A percentile compares a stretch with the other conserved stretches of the same genome.
Evolutionary conservation across 2,888 invertebrate genomes (phyloP).

Genomic region (Lasius platythorax): DNA sequence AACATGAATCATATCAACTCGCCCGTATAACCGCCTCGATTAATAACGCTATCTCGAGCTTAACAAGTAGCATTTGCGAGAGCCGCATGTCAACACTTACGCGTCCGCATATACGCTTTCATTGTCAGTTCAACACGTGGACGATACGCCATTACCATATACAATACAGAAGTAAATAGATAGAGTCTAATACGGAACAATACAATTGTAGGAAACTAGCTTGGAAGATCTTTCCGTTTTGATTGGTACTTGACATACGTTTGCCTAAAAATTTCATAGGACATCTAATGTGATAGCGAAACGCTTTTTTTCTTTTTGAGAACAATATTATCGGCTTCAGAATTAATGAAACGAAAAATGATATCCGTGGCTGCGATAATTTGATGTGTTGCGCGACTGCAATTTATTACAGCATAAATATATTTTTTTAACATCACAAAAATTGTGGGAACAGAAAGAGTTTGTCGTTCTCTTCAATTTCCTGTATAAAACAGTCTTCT

Average conservation of each 20-base stretch:
- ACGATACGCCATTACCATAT: neutral
- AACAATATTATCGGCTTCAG: too few species aligned
- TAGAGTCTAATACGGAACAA: neutral
- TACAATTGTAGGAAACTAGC: neutral
- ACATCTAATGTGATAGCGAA: too few species aligned
- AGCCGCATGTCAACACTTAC: constrained; percentile 31
- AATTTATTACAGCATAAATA: too few species aligned
- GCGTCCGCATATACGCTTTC: neutral
- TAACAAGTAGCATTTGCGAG: constrained; percentile 45
- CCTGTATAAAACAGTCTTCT: too few species aligned
- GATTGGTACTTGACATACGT: constrained; percentile 1
- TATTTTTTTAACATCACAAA: too few species aligned
- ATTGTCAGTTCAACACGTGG: neutral
- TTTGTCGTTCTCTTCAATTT: neutral
- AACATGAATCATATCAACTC: constrained; percentile 64
- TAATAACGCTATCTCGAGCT: constrained; percentile 64
- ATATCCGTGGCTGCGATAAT: too few species aligned
- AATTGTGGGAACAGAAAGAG: too few species aligned
- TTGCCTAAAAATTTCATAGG: neutral
- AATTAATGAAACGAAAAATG: too few species aligned
- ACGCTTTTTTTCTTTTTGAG: too few species aligned
- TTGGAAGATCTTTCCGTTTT: neutral
- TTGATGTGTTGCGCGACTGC: too few species aligned
- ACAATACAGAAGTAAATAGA: neutral
- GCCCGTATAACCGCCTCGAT: constrained; percentile 58